These are phyloP conservation scores for Siniperca chuatsi DNA, from an alignment of 2,113 vertebrate genomes.

Conservation along the genomic window DNA sequence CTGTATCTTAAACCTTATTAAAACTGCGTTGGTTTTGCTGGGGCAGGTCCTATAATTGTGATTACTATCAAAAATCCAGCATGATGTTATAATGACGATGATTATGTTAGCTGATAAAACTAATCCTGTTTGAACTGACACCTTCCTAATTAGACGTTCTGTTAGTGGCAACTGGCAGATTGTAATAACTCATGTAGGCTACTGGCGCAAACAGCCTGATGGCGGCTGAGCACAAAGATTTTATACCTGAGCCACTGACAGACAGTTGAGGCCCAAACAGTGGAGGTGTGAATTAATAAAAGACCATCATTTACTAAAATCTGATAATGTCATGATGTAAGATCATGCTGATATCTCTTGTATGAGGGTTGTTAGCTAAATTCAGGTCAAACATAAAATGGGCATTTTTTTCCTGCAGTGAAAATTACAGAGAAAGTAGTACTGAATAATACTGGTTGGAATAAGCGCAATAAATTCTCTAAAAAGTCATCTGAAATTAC, in stretches of 20 bases:
- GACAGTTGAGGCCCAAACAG: background rate
- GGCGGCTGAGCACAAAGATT: background rate
- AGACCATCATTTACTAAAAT: background rate
- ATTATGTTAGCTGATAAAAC: conserved; percentile 18
- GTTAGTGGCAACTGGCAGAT: background rate
- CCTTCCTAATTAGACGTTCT: conserved; percentile 15
- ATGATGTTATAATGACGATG: background rate
- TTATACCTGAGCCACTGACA: background rate
- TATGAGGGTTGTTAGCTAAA: too few relatives aligned
- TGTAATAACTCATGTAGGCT: background rate
- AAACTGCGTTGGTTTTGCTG: background rate
- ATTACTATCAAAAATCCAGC: background rate
- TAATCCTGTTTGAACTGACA: background rate
- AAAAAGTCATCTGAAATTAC: background rate
- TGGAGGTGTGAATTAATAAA: background rate
- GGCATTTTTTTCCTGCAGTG: too few relatives aligned
- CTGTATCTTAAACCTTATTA: background rate
- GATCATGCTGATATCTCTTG: background rate
- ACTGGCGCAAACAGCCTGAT: background rate
- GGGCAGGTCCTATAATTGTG: background rate
- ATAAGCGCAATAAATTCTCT: background rate
- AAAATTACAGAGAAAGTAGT: background rate
- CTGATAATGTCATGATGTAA: background rate
- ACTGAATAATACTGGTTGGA: background rate
- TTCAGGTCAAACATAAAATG: background rate